Conservation (phyloP, 2,113 vertebrate genomes). For the Lepisosteus oculatus region DNA sequence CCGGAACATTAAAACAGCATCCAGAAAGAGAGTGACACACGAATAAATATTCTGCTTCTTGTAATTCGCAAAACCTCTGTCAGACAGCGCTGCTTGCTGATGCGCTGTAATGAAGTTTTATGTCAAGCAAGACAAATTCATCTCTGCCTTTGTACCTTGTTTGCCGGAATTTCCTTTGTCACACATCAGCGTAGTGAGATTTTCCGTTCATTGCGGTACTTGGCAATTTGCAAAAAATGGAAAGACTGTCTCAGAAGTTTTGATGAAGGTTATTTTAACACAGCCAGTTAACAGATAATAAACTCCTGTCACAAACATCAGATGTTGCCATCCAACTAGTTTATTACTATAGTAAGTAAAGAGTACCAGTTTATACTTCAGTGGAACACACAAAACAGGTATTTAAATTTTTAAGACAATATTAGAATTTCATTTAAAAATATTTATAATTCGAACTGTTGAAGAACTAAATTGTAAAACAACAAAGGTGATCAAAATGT, state of each 20-base stretch:
- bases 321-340: too few species aligned
- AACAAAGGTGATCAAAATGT: too few species aligned
- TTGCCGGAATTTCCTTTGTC: not conserved
- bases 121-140: conserved; percentile 27
- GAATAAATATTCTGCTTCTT: not conserved
- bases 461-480: too few species aligned
- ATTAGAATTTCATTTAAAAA: too few species aligned
- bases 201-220: not conserved
- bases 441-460: too few species aligned
- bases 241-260: not conserved
- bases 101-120: conserved; percentile 30
- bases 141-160: not conserved
- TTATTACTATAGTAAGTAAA: too few species aligned
- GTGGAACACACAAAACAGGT: too few species aligned
- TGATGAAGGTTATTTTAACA: not conserved
- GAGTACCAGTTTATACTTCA: not conserved
- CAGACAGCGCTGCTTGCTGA: not conserved
- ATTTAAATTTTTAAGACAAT: too few species aligned
- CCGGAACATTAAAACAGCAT: not conserved
- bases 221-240: not conserved
- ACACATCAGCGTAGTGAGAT: not conserved
- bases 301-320: too few species aligned
- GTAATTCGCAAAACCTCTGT: not conserved
- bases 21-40: not conserved
- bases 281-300: too few species aligned